Percentiles rank a stretch among this genome's conserved stretches.
phyloP scores from a whole-genome alignment of 2,113 vertebrate species.

The Strigops habroptila region DNA sequence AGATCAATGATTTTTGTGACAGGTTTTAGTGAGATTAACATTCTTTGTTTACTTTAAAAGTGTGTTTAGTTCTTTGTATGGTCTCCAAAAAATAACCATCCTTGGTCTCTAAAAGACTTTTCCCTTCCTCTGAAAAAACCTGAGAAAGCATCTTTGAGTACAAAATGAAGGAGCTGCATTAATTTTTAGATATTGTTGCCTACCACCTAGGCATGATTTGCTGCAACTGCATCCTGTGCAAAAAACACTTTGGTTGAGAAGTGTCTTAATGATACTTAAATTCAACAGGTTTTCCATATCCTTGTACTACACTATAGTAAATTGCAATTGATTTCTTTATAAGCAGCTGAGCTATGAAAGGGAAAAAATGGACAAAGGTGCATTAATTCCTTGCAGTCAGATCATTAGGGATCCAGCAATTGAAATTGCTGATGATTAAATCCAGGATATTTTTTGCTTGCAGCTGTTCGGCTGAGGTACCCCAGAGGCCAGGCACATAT shows the following conservation, averaged over 20 bases:
- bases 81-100: not conserved
- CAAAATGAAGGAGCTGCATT: not conserved
- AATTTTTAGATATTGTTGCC: not conserved
- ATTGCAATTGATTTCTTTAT: not conserved
- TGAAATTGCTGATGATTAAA: not conserved
- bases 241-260: not conserved
- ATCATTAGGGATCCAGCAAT: not conserved
- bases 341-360: not conserved
- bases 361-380: not conserved
- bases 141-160: not conserved
- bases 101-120: not conserved
- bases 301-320: not conserved
- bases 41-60: not conserved
- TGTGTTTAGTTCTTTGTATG: not conserved
- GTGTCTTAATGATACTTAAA: not conserved
- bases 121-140: not conserved
- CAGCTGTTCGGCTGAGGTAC: not conserved
- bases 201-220: not conserved
- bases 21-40: not conserved
- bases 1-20: not conserved
- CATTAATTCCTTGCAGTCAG: not conserved
- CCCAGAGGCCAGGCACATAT: not conserved
- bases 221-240: not conserved
- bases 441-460: not conserved
- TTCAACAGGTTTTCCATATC: not conserved